Percentiles rank a stretch among this genome's conserved stretches.
Conservation (phyloP, 2,888 invertebrate species). For the Trichogramma evanescens region DNA sequence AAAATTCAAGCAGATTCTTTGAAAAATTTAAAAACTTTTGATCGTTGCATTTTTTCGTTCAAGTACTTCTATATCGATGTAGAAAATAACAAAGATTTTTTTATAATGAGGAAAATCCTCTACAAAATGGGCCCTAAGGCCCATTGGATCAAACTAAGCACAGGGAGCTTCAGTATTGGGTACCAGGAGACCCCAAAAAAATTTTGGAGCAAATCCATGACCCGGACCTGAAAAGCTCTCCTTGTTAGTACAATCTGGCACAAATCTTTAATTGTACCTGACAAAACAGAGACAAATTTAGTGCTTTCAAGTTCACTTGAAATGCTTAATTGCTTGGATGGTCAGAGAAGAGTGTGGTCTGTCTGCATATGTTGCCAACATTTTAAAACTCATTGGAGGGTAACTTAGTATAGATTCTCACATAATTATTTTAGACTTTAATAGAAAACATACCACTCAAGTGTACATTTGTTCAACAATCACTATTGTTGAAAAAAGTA, state of each 20-base stretch:
- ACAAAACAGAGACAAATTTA: slow-evolving; percentile 17
- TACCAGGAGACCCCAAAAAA: no score
- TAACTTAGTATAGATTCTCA: neutral
- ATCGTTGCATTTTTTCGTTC: no score
- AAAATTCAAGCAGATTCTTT: no score
- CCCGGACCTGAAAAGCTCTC: no score
- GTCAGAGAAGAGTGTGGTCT: slow-evolving; percentile 2
- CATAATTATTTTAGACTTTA: neutral
- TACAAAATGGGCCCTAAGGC: no score
- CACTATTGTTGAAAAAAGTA: neutral
- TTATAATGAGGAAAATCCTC: no score
- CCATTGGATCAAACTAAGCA: no score
- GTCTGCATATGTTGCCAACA: slow-evolving; percentile 9
- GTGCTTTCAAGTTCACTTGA: slow-evolving; percentile 8
- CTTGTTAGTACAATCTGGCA: slow-evolving; percentile 10
- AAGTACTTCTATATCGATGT: no score
- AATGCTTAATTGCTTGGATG: neutral
- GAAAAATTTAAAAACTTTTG: no score
- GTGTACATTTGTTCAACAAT: neutral
- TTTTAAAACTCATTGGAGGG: neutral
- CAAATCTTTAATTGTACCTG: slow-evolving; percentile 5
- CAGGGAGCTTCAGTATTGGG: no score
- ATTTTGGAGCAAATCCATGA: no score
- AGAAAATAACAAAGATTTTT: no score
- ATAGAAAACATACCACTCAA: neutral